Conservation (phyloP, 2,113 vertebrate genomes). For the Emydura subglobosa region DNA sequence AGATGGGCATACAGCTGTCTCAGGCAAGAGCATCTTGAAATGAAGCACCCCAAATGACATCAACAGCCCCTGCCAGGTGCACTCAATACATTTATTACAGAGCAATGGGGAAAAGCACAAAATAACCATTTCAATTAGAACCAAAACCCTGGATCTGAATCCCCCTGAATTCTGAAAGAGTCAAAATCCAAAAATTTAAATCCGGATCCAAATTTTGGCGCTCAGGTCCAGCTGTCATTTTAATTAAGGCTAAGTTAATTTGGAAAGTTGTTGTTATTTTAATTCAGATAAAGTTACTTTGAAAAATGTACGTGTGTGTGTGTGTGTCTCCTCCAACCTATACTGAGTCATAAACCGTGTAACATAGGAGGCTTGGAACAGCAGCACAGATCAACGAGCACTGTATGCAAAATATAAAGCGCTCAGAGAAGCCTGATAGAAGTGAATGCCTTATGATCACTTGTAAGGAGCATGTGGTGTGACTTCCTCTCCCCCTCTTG, state of each 20-base stretch:
- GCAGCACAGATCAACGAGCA: not conserved
- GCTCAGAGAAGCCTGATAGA: not conserved
- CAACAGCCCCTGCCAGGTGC: not conserved
- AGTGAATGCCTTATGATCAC: not conserved
- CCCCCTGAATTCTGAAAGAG: not conserved
- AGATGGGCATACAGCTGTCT: accelerated
- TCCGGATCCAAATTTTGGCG: not conserved
- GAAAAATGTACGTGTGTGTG: not conserved
- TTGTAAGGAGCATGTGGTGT: not conserved
- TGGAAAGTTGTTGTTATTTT: not conserved
- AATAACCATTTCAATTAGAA: not conserved
- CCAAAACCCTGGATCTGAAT: not conserved
- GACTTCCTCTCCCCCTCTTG: not conserved
- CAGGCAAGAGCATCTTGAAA: not conserved
- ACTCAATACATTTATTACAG: not conserved
- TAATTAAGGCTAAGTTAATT: too few relatives aligned
- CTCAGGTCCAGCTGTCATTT: not conserved
- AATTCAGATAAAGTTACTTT: not conserved
- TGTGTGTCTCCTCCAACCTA: not conserved
- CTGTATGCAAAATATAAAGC: not conserved
- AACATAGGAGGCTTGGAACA: not conserved
- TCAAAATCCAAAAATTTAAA: not conserved
- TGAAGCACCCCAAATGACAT: not conserved
- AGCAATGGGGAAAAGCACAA: not conserved
- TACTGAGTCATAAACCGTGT: not conserved